Evolutionary conservation across 2,113 vertebrate genomes (phyloP).

Genomic region (Crotalus viridis): DNA sequence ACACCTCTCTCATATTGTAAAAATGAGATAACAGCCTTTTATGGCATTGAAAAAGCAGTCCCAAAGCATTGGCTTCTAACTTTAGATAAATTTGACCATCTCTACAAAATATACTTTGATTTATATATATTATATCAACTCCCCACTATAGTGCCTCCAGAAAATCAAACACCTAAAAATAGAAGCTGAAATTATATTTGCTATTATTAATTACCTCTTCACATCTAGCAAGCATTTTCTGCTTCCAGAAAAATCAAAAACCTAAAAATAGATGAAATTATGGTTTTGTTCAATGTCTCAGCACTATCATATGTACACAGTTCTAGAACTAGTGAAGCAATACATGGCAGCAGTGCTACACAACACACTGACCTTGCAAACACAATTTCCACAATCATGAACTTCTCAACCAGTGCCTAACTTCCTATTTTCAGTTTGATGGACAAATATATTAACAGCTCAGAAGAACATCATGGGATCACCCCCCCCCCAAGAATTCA

Average conservation of each 20-base stretch:
- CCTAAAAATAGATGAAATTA: background rate
- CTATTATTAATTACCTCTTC: too few relatives aligned
- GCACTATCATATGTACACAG: background rate
- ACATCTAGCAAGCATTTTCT: too few relatives aligned
- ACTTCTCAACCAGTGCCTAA: too few relatives aligned
- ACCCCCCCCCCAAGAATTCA: background rate
- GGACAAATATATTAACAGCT: background rate
- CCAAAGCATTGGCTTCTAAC: background rate
- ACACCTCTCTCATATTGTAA: background rate
- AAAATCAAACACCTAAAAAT: background rate
- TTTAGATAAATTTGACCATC: background rate
- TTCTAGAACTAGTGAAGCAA: too few relatives aligned
- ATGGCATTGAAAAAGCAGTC: background rate
- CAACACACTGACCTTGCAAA: too few relatives aligned
- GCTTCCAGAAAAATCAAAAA: background rate
- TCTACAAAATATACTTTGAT: background rate
- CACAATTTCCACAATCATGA: too few relatives aligned
- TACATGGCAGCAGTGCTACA: too few relatives aligned
- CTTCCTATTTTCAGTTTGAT: too few relatives aligned
- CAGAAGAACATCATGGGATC: background rate
- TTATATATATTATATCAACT: background rate
- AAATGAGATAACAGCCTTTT: background rate
- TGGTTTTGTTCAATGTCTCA: background rate
- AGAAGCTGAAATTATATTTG: background rate
- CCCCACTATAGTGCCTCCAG: background rate